Base-by-base conservation (phyloP, 2,113 vertebrate species). In the Lucifuga dentata region DNA sequence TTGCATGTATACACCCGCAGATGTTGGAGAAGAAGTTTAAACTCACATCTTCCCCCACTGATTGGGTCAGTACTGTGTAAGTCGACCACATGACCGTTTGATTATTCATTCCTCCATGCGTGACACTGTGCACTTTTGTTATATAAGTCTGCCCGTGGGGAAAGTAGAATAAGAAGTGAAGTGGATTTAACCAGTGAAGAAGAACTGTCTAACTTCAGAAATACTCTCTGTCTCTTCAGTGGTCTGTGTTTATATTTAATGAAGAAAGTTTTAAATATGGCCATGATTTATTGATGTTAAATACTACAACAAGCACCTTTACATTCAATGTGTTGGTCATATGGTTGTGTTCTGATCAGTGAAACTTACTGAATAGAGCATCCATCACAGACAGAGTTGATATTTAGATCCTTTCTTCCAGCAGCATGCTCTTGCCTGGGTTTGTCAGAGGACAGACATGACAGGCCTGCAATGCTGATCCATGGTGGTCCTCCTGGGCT, bases 111-210 rank as follows among this genome's bases (percentile, higher is more conserved):
- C 64, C 72, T 71, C 49, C 76, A 73, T 80, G 71, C 81, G 72
- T 72, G 83, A 84, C 80, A 80, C 32, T 35, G 35, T 73, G 81
- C 85, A 83, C 81, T 85, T 85, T 61, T 29, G 80, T 91, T 91
- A 78, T 80, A 67, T 88, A 90, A 90, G 69, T 68, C 66, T 63
- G 58, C 60, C 81, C 79, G 80, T 64, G 76, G 65, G 75, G 68
- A 38, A 68, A 71, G 53, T 66, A 36, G 68, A 65, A 79, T 65
- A 53, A 73, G 75, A 85, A 79, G n/a, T 69, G 69, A 80, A 78
- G 76, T 82, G 52, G 75, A 86, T 81, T 79, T 61, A 68, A 51
- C 63, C 69, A 76, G 78, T 58, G 26, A 70, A 52, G 67, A 38
- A 74, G 46, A 79, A 78, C 40, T 70, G 57, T 72, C 57, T 41